Base-by-base conservation (phyloP, 2,888 invertebrate genomes). In the Pollenia griseotomentosa region DNA sequence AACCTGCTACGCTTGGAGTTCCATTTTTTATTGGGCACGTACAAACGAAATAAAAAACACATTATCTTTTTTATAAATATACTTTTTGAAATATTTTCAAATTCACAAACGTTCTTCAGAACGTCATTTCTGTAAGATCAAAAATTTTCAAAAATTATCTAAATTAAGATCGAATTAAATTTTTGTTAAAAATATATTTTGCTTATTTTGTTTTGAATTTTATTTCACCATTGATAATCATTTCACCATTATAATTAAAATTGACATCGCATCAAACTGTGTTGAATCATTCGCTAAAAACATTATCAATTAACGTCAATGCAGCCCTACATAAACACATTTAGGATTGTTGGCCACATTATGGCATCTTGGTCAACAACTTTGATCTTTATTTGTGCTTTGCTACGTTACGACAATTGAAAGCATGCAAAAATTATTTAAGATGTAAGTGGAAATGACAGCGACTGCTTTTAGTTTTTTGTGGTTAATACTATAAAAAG, bases 221-320 rank as follows among this genome's bases (percentile, higher is more conserved):
- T 23, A 55, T 65, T 65, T 77, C n/a, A 33, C 55, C 19, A 65
- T 42, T 23, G 53, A 65, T 77, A 55, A 19, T 19, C 19, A 19
- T 19, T 19, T 19, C 19, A 19, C 19, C 19, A 19, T 19, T 1
- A 19, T 19, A 19, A 77, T 65, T 57, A 23, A 46, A 66, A 78
- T 57, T 57, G 77, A 65, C 66, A 78, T 55, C 44, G 16, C 12
- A 46, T 77, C 65, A 77, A 44, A 44, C 33, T 11, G 51, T 46
- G 7, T 75, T 75, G 40, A 61, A 63, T 63, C 63, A 75, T 40
- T 63, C 23, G 55, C 10, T 65, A 42, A 65, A 65, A 77, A 11
- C 23, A 53, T 23, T 77, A 40, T 66, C 65, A 33, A 42, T 65
- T 33, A 16, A 51, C 53, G 44, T 55, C 65, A 55, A 44, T 42